Percentiles rank a stretch among this genome's conserved stretches.
Conservation (phyloP, 30 jellyfish, hydroid and myxozoan genomes). For the Sanderia malayensis region DNA sequence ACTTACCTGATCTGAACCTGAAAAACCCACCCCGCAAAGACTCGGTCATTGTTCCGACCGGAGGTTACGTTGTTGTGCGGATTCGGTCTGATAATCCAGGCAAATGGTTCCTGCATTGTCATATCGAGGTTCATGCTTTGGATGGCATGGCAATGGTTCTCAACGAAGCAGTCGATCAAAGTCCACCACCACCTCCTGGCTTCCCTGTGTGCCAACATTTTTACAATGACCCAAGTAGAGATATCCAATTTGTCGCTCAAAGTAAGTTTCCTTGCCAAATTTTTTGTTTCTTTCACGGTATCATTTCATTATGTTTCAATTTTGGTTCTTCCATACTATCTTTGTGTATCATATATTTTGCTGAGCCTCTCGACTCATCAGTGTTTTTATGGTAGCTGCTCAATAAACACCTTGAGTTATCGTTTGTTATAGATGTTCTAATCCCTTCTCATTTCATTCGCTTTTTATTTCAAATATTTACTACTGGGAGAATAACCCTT, state of each 20-base stretch:
- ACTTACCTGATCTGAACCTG: constrained; percentile 80
- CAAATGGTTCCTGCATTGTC: constrained; percentile 96
- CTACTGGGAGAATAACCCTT: too few relatives aligned
- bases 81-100: constrained; percentile 95
- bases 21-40: constrained; percentile 86
- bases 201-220: constrained; percentile 83
- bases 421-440: too few relatives aligned
- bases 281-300: too few relatives aligned
- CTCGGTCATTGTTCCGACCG: constrained; percentile 84
- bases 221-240: constrained; percentile 80
- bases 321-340: too few relatives aligned
- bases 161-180: constrained; percentile 75
- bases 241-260: constrained; percentile 61
- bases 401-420: too few relatives aligned
- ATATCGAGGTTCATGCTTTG: constrained; percentile 82
- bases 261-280: too few relatives aligned
- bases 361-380: too few relatives aligned
- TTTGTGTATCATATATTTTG: too few relatives aligned
- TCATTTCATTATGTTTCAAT: too few relatives aligned
- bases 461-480: too few relatives aligned
- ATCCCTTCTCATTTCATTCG: too few relatives aligned
- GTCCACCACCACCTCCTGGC: constrained; percentile 87
- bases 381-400: too few relatives aligned
- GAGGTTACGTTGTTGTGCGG: constrained; percentile 88
- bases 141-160: constrained; percentile 98